A percentile compares a stretch with the other conserved stretches of the same genome.
phyloP scores from a whole-genome alignment of 2,113 vertebrate genomes.

The Melanocharis versteri region DNA sequence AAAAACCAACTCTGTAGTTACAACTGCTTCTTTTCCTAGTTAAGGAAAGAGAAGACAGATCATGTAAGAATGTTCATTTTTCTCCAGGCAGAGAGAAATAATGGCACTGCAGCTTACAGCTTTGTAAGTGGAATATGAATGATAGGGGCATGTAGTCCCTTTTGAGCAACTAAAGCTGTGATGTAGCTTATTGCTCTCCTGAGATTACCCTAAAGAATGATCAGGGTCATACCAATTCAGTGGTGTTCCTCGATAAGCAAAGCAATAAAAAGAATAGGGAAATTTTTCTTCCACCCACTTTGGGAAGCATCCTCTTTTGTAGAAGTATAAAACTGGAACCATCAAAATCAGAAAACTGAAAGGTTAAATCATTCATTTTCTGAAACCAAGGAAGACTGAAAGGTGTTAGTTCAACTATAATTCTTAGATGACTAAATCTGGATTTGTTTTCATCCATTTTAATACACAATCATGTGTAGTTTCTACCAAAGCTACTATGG shows the following conservation, averaged over 20 bases:
- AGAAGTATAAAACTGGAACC: background rate
- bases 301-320: background rate
- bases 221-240: background rate
- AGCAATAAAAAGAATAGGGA: background rate
- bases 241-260: background rate
- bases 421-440: slow-evolving; percentile 2
- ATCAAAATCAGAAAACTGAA: background rate
- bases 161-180: background rate
- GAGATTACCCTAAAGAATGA: background rate
- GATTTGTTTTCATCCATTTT: slow-evolving; percentile 33
- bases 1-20: background rate
- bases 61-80: slow-evolving; percentile 8
- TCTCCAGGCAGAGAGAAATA: slow-evolving; percentile 21
- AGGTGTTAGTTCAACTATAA: background rate
- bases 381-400: background rate
- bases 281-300: background rate
- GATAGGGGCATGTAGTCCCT: background rate
- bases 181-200: background rate
- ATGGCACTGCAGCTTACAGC: background rate
- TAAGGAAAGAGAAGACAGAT: slow-evolving; percentile 15
- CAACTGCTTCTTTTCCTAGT: background rate
- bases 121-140: slow-evolving; percentile 28
- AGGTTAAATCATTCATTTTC: background rate
- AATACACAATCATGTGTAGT: background rate
- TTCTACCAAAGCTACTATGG: background rate